These are phyloP conservation scores for Megastigmus dorsalis DNA, from an alignment of 2,888 invertebrate genomes.

Conservation along the genomic window DNA sequence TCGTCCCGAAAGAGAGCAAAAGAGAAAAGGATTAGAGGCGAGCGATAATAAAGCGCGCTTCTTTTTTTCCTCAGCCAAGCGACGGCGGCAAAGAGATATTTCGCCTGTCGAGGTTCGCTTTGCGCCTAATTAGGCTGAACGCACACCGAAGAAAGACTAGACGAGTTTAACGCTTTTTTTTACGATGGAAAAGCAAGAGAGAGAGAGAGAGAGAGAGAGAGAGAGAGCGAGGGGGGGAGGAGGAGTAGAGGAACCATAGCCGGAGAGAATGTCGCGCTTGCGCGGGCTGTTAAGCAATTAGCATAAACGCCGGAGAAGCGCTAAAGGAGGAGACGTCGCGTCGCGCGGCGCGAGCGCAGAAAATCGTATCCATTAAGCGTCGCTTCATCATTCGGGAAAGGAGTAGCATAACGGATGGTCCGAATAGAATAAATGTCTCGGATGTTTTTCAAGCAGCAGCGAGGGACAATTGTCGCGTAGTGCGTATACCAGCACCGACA, in stretches of 20 bases:
- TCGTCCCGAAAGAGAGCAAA: no score
- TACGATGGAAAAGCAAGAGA: slow-evolving; percentile 41
- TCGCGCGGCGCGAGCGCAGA: not conserved
- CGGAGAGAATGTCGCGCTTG: slow-evolving; percentile 1
- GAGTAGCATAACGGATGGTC: not conserved
- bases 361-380: slow-evolving; percentile 18
- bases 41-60: slow-evolving; percentile 25
- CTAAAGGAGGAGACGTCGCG: no score
- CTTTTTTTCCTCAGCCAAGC: not conserved
- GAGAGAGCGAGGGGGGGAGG: not conserved
- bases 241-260: no score
- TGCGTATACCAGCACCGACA: not conserved
- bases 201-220: not conserved
- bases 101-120: slow-evolving; percentile 6
- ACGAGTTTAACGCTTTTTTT: slow-evolving; percentile 44
- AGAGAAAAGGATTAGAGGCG: no score
- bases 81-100: not conserved
- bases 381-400: slow-evolving; percentile 6
- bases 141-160: slow-evolving; percentile 9
- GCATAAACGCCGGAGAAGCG: slow-evolving; percentile 37
- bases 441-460: no score
- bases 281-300: slow-evolving; percentile 46
- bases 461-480: not conserved
- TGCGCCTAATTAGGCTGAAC: slow-evolving; percentile 53
- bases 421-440: not conserved